These are phyloP conservation scores for Rapana venosa DNA, from an alignment of 2,888 invertebrate species.

Conservation along the genomic window DNA sequence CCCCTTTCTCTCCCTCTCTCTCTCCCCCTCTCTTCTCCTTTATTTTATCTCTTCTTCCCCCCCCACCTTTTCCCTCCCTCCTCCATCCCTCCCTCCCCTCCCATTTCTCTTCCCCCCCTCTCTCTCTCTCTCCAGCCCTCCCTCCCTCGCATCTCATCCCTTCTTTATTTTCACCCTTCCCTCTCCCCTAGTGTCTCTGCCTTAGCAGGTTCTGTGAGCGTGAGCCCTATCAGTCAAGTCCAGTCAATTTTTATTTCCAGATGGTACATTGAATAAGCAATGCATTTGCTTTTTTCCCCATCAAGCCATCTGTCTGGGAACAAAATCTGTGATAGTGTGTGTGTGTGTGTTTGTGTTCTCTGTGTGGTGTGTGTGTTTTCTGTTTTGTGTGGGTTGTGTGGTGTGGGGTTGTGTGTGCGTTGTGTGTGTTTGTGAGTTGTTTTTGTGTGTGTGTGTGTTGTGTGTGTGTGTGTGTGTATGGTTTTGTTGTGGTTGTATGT, in stretches of 20 bases:
- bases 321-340: too few species aligned
- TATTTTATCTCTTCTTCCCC: background rate
- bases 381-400: too few species aligned
- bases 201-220: too few species aligned
- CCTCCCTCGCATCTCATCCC: background rate
- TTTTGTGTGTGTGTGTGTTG: slow-evolving; percentile 14
- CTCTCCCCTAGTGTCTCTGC: background rate
- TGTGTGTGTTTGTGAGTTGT: background rate
- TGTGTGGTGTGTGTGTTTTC: too few species aligned
- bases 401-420: too few species aligned
- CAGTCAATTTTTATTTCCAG: too few species aligned
- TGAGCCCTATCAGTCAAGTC: too few species aligned
- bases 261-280: too few species aligned
- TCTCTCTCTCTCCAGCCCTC: background rate
- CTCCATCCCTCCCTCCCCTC: background rate
- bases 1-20: background rate
- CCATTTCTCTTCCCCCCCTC: background rate
- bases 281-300: too few species aligned
- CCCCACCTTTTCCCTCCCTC: background rate
- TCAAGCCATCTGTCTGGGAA: too few species aligned
- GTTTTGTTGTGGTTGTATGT: background rate
- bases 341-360: too few species aligned
- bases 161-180: background rate
- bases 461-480: background rate
- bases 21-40: background rate